These are phyloP conservation scores for Anagrus nilaparvatae DNA, from an alignment of 1,140 invertebrate genomes.

Conservation along the genomic window DNA sequence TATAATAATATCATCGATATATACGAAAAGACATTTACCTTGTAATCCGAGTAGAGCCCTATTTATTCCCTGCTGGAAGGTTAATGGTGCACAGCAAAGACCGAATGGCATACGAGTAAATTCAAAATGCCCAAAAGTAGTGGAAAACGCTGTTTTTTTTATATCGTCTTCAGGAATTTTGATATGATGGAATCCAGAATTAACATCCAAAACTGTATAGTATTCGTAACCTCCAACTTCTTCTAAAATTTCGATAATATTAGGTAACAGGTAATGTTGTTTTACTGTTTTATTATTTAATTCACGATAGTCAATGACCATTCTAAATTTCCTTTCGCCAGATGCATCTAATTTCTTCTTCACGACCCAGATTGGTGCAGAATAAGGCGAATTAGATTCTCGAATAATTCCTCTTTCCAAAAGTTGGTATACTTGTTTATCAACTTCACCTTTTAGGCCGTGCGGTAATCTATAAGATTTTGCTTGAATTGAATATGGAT, in stretches of 20 bases:
- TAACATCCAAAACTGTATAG: conserved; percentile 36
- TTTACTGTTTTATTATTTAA: background rate
- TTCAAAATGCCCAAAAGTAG: conserved; percentile 10
- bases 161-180: too few species aligned
- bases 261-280: conserved; percentile 22
- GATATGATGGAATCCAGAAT: conserved; percentile 28
- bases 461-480: too few species aligned
- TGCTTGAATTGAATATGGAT: too few species aligned
- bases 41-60: too few species aligned
- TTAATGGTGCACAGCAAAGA: conserved; percentile 10
- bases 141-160: conserved; percentile 21
- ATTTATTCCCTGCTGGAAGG: too few species aligned
- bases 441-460: background rate
- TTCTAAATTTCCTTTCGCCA: background rate
- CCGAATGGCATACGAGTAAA: conserved; percentile 18
- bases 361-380: background rate
- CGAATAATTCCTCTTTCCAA: background rate
- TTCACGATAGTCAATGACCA: background rate
- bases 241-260: conserved; percentile 17
- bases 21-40: conserved; percentile 16
- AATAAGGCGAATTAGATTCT: background rate
- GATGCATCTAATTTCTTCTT: background rate
- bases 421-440: background rate
- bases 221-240: conserved; percentile 24
- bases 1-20: background rate